These are phyloP conservation scores for Molossus molossus DNA, from an alignment of 2,797 vertebrate genomes.

Conservation along the genomic window DNA sequence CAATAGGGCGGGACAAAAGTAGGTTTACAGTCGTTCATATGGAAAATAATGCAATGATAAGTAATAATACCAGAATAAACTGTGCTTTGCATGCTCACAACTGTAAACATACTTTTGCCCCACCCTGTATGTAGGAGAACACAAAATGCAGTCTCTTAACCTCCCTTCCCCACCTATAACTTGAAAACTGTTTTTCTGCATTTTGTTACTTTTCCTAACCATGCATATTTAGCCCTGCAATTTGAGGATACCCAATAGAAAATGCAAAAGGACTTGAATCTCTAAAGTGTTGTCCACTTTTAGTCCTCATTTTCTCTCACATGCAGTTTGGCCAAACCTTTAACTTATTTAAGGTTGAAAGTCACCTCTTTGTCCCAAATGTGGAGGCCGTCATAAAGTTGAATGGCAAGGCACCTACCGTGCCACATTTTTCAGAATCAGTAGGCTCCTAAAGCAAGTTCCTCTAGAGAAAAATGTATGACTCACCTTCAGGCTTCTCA, in stretches of 20 bases:
- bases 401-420: not conserved
- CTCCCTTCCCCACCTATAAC: not conserved
- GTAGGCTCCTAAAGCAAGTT: not conserved
- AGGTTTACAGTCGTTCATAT: too few species aligned
- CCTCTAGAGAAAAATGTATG: not conserved
- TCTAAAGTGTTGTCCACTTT: not conserved
- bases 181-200: conserved; percentile 32
- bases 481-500: not conserved
- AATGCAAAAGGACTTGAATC: not conserved
- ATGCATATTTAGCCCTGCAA: not conserved
- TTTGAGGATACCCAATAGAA: not conserved
- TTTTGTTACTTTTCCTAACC: conserved; percentile 14
- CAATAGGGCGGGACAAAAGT: not conserved
- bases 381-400: not conserved
- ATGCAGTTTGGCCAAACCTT: not conserved
- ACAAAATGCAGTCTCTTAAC: conserved; percentile 13
- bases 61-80: too few species aligned
- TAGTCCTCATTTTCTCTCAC: conserved; percentile 5
- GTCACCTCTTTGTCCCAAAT: not conserved
- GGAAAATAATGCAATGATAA: too few species aligned
- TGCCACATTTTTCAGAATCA: conserved; percentile 1
- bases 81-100: too few species aligned
- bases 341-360: conserved; percentile 1
- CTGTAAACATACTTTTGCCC: too few species aligned
- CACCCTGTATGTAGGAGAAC: not conserved